Evolutionary conservation across 2,797 vertebrate species (phyloP).

Genomic region (Enteromius viviparus): DNA sequence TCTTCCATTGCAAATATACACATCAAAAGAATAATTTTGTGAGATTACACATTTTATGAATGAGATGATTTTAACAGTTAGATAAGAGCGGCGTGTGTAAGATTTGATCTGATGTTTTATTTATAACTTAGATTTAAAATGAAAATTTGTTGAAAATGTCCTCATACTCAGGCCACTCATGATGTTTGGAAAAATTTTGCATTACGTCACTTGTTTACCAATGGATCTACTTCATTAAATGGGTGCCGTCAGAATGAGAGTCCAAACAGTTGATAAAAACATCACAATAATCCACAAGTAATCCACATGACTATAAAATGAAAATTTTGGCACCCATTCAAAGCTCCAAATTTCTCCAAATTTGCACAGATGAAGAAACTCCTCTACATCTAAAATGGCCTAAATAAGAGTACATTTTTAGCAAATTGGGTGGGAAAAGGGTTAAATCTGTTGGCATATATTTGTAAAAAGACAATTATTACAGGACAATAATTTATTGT

Average conservation of each 20-base stretch:
- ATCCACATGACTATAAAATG: neutral
- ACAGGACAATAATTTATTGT: neutral
- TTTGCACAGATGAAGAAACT: neutral
- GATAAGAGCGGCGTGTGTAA: neutral
- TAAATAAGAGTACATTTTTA: neutral
- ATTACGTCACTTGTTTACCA: neutral
- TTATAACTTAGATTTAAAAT: neutral
- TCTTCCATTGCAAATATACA: constrained; percentile 39
- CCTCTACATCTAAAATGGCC: neutral
- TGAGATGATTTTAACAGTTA: neutral
- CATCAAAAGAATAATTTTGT: constrained; percentile 30
- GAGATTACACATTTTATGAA: neutral
- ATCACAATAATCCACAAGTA: neutral
- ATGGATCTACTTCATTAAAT: neutral
- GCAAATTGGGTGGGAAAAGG: neutral
- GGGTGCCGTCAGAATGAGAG: neutral
- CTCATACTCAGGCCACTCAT: neutral
- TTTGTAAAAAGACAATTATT: neutral
- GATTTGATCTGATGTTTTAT: neutral
- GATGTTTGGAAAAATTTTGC: neutral
- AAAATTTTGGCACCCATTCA: neutral
- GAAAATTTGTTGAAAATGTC: neutral
- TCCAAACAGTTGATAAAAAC: constrained; percentile 1
- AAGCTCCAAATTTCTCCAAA: neutral
- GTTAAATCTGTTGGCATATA: neutral